Evolutionary conservation across 2,797 vertebrate genomes (phyloP).

Genomic region (Tokudaia muenninki): DNA sequence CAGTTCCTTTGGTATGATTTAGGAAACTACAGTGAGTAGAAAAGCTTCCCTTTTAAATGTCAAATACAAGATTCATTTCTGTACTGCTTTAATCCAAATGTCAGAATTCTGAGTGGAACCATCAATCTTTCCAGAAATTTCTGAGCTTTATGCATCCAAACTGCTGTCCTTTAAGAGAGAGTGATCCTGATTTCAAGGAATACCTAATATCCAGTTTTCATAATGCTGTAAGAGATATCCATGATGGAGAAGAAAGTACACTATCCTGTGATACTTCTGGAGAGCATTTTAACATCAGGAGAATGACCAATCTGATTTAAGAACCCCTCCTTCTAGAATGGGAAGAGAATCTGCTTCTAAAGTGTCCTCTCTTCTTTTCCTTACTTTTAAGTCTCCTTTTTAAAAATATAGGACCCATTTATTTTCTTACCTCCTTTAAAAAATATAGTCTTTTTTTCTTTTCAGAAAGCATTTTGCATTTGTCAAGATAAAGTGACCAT

Average conservation of each 20-base stretch:
- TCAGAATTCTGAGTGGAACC: slow-evolving; percentile 84
- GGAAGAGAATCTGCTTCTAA: neutral
- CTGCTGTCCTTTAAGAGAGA: slow-evolving; percentile 73
- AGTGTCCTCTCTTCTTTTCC: neutral
- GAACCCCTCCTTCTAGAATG: neutral
- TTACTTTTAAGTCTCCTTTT: neutral
- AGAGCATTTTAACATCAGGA: neutral
- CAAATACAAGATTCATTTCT: slow-evolving; percentile 89
- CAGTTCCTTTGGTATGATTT: slow-evolving; percentile 87
- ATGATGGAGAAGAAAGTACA: neutral
- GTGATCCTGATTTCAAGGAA: too few relatives aligned
- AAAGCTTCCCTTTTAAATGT: slow-evolving; percentile 89
- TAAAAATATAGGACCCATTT: neutral
- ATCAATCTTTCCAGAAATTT: slow-evolving; percentile 84
- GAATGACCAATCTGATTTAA: neutral
- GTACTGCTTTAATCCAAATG: slow-evolving; percentile 88
- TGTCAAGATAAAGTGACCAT: neutral
- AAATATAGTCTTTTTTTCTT: neutral
- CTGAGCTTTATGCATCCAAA: slow-evolving; percentile 82
- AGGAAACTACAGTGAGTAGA: slow-evolving; percentile 85
- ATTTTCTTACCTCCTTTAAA: neutral
- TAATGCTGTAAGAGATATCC: neutral
- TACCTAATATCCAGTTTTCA: neutral
- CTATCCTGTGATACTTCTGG: fast-evolving
- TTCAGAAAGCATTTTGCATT: neutral